Conservation (phyloP, 2,888 invertebrate species). For the Mylabris sibirica region DNA sequence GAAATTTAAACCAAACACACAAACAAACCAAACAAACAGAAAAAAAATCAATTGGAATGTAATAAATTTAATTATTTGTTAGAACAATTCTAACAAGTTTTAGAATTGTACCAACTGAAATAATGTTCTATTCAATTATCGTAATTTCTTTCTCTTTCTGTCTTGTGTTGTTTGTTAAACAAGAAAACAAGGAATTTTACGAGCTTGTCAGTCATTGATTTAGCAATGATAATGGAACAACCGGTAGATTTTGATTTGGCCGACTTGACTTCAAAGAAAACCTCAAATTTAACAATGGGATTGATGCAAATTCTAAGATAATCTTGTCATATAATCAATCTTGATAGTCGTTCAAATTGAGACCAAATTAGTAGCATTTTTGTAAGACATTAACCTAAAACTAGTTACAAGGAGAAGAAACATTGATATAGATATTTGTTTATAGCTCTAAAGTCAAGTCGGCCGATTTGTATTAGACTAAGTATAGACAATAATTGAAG, state of each 20-base stretch:
- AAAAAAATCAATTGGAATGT: background rate
- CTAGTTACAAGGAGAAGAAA: no score
- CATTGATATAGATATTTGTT: background rate
- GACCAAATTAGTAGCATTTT: no score
- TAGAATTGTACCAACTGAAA: background rate
- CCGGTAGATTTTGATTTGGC: background rate
- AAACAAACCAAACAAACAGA: no score
- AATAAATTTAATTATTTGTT: background rate
- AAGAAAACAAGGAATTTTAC: no score
- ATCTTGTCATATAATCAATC: no score
- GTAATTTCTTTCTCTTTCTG: background rate
- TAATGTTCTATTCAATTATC: conserved; percentile 1
- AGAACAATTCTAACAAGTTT: conserved; percentile 1
- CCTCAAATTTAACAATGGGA: no score
- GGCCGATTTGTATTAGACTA: background rate
- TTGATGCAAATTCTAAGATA: no score
- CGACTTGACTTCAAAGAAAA: background rate
- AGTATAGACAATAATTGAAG: background rate
- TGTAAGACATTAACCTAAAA: no score
- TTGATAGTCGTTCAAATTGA: no score
- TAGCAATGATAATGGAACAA: background rate
- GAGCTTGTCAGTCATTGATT: conserved; percentile 8
- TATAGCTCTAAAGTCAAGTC: background rate
- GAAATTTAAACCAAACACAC: background rate
- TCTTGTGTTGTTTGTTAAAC: background rate